Evolutionary conservation across 2,797 vertebrate species (phyloP), one percentile per base, ranked within the genome.

Genomic region (Aeoliscus strigatus): DNA sequence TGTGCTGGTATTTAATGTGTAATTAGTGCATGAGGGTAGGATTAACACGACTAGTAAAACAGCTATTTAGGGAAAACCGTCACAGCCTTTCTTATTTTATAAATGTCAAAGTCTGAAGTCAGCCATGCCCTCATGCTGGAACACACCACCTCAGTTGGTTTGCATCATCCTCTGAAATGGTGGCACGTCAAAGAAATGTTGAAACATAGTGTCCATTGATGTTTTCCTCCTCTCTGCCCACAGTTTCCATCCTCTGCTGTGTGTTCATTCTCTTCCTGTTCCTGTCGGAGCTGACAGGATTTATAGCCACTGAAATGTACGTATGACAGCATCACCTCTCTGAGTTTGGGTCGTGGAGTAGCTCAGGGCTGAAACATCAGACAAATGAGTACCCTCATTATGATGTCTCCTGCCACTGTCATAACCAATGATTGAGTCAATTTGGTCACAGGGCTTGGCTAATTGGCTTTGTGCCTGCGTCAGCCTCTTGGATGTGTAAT

Each of bases 201-300:
- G 11, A 16, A 50, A 42, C 27, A 36, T 27, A 5, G 16, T 42
- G 4, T 14, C 48, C 26, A 37, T 37, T 67, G 14, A 51, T 23
- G 60, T 33, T 26, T 15, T 60, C n/a, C 43, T 38, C 41, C 18
- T 70, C 41, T 86, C 51, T 90, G 61, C 66, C 91, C 84, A 60
- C 87, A 99, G 96, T 99, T 77, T 99, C 96, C 65, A 84, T 99
- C 59, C 96, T 95, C 85, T 99, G 96, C 89, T 98, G 96, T 57
- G 78, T 98, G 74, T 98, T 99, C 86, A 99, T 99, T 80, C 81
- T 98, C 62, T 99, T 99, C 89, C 92, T 99, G 68, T 98, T 99
- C 89, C 89, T 99, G 73, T 99, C 96, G 14, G 96, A 99, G 77
- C 90, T 99, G 78, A 97, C 92, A 0, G 96, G 96, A 84, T 98